Conservation (phyloP, 2,113 vertebrate genomes). For the Chinchilla lanigera region DNA sequence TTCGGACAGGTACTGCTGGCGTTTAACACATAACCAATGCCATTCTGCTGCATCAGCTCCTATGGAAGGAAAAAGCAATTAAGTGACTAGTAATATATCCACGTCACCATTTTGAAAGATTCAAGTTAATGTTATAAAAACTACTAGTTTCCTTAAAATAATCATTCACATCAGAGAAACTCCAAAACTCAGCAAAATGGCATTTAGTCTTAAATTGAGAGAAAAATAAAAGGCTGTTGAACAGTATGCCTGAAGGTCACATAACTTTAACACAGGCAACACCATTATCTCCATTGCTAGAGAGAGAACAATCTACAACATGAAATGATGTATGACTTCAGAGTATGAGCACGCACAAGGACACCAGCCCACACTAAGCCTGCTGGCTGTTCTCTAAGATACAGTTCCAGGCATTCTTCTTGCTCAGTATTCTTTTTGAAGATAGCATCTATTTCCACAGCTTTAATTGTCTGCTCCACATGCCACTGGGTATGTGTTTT, state of each 20-base stretch:
- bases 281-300: background rate
- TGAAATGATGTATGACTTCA: background rate
- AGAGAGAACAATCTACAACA: background rate
- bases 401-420: background rate
- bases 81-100: background rate
- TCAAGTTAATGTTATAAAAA: background rate
- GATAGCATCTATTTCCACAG: background rate
- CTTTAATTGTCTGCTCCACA: background rate
- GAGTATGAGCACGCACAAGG: background rate
- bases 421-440: background rate
- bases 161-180: background rate
- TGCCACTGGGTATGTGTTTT: background rate
- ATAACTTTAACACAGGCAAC: background rate
- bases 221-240: background rate
- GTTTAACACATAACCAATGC: conserved; percentile 94
- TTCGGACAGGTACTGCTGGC: conserved; percentile 98
- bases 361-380: background rate
- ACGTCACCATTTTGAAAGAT: background rate
- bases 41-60: conserved; percentile 98
- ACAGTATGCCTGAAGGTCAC: background rate
- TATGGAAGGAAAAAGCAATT: conserved; percentile 71
- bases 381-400: background rate
- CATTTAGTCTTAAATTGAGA: background rate
- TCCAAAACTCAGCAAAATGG: background rate
- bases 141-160: conserved; percentile 5